Base-by-base conservation (phyloP, 2,113 vertebrate genomes). In the Salvelinus sp. region DNA sequence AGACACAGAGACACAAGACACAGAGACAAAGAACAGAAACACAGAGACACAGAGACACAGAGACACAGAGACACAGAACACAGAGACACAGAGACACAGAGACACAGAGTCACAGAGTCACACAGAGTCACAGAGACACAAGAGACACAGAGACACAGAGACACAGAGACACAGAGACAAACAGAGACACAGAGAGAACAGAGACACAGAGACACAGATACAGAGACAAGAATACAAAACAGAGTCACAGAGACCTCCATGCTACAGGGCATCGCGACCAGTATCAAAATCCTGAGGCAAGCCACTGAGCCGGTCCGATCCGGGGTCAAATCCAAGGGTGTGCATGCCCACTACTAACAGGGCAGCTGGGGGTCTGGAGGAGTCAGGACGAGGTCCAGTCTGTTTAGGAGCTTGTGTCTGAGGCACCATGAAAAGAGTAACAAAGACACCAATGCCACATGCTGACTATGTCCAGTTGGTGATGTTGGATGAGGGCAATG, bases 381-480 rank as follows among this genome's bases (percentile, higher is more conserved):
- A 18, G 58, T 90, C 92, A 92, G 84, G 89, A 90, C 85, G 74
- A 90, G 89, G 92, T 93, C 91, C 91, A 91, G 91, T 92, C 88
- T 90, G 91, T 91, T 88, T 77, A 77, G 88, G 85, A n/a, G 87
- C 87, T 89, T 86, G 87, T 87, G 87, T 74, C 48, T 89, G 90
- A 89, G 90, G 87, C 89, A 90, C 88, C 87, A 86, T 90, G 87
- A 78, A 91, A 91, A 88, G 90, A 76, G 85, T 86, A 82, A 87
- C 88, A 90, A 92, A 89, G 87, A 89, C 89, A 90, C 89, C 89
- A 91, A 93, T 91, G 92, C 89, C 89, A 90, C 84, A 88, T 82
- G 82, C 83, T 85, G 89, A 92, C 90, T 90, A 44, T 44, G 2
- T 88, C 82, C 84, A 87, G 82, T 80, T 73, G 82, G 72, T 83